These are phyloP conservation scores for Pachycephala philippinensis DNA, from an alignment of 2,113 vertebrate species.

Conservation along the genomic window DNA sequence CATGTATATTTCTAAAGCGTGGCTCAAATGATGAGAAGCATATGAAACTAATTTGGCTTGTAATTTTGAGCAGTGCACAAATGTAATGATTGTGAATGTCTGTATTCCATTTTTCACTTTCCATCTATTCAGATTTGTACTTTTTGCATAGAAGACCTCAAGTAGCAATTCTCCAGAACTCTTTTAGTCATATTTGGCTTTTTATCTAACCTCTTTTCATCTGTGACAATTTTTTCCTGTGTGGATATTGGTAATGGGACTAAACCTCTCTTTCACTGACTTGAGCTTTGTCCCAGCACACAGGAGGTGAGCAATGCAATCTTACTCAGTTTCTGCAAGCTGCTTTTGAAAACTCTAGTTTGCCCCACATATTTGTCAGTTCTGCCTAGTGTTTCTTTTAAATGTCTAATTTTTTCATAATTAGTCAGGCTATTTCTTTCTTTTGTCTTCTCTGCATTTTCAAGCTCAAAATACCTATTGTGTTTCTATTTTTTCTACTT, in stretches of 20 bases:
- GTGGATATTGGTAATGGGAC: background rate
- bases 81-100: background rate
- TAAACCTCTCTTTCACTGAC: background rate
- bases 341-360: background rate
- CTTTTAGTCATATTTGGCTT: background rate
- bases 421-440: background rate
- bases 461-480: background rate
- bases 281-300: background rate
- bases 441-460: background rate
- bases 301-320: rapidly evolving
- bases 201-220: background rate
- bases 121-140: background rate
- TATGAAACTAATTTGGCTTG: background rate
- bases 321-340: background rate
- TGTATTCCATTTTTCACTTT: background rate
- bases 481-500: background rate
- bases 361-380: background rate
- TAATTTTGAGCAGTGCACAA: background rate
- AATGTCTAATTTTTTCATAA: background rate
- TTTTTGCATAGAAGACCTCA: background rate
- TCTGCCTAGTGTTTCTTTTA: background rate
- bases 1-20: background rate
- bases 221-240: background rate
- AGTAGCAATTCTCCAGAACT: background rate
- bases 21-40: background rate